Evolutionary conservation across 2,888 invertebrate genomes (phyloP).

Genomic region (Synanthedon andrenaeformis): DNA sequence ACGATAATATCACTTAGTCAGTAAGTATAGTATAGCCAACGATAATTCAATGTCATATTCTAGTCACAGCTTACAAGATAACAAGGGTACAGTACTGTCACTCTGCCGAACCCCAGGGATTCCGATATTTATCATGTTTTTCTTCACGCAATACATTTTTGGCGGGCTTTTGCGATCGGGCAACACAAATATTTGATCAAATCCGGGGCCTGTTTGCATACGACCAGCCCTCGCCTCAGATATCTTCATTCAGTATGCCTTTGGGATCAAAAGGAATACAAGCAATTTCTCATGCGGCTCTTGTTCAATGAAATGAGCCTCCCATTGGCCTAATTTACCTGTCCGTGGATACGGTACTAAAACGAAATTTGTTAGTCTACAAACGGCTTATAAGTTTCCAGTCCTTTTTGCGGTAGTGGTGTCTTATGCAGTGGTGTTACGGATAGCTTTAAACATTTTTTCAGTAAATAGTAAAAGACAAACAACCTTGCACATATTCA

Average conservation of each 20-base stretch:
- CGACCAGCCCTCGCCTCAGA: slow-evolving; percentile 9
- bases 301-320: not conserved
- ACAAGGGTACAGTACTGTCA: not conserved
- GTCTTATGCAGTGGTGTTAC: too few relatives aligned
- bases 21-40: too few relatives aligned
- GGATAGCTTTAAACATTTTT: too few relatives aligned
- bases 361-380: too few relatives aligned
- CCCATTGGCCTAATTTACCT: not conserved
- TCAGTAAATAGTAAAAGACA: too few relatives aligned
- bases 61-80: not conserved
- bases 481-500: too few relatives aligned
- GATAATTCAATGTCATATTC: too few relatives aligned
- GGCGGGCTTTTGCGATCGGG: slow-evolving; percentile 12
- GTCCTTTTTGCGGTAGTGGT: too few relatives aligned
- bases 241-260: not conserved
- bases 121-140: not conserved
- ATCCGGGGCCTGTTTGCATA: slow-evolving; percentile 21
- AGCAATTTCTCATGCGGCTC: not conserved
- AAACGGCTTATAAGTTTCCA: too few relatives aligned
- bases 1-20: too few relatives aligned
- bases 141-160: not conserved
- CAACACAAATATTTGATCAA: slow-evolving; percentile 26
- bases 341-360: too few relatives aligned
- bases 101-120: not conserved
- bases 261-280: not conserved